phyloP scores from a whole-genome alignment of 2,888 invertebrate genomes.

The Dynastes hyllus region DNA sequence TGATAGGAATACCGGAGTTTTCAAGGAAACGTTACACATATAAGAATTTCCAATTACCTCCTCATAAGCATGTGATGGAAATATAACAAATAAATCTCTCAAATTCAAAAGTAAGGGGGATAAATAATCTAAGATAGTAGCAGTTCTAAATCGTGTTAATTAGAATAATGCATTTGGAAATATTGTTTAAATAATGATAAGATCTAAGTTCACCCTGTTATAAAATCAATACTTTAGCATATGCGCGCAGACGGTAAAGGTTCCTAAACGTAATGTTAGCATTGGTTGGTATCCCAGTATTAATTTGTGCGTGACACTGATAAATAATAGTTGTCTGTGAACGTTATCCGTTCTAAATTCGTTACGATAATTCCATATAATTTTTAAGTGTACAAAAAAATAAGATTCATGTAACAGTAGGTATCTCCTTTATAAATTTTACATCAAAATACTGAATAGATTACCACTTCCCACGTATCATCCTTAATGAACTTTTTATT shows the following conservation, averaged over 20 bases:
- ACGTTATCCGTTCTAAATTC: too few species aligned
- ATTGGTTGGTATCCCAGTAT: neutral
- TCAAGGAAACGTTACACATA: neutral
- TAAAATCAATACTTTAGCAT: constrained; percentile 34
- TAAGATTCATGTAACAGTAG: too few species aligned
- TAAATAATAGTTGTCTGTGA: too few species aligned
- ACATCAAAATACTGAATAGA: neutral
- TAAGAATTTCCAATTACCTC: neutral
- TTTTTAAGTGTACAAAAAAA: too few species aligned
- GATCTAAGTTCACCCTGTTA: neutral
- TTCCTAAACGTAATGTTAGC: neutral
- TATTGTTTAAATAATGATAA: neutral
- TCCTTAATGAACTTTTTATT: constrained; percentile 22
- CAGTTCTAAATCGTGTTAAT: neutral
- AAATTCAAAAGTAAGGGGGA: neutral
- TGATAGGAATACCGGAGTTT: neutral
- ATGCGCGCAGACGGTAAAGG: neutral
- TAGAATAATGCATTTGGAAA: neutral
- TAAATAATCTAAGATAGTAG: neutral
- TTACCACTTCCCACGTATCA: neutral
- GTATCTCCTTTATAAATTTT: neutral
- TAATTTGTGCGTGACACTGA: too few species aligned
- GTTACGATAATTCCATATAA: too few species aligned
- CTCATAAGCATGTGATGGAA: too few species aligned
- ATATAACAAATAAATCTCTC: neutral